phyloP scores from a whole-genome alignment of 2,888 invertebrate genomes.

The Amphimallon solstitiale region DNA sequence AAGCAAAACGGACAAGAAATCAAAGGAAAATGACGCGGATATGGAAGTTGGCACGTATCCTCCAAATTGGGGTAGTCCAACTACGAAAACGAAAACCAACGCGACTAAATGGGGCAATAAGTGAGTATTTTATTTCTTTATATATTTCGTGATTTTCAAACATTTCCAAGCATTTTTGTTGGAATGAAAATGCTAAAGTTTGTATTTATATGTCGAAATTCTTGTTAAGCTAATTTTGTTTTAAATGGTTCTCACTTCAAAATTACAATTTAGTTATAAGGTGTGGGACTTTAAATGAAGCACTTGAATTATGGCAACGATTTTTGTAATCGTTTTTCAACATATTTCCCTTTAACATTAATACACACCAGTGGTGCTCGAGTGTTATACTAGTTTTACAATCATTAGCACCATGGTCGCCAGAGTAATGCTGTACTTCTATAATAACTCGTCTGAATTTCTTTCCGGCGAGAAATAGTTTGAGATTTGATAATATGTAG shows the following conservation, averaged over 20 bases:
- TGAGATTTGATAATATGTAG: too few species aligned
- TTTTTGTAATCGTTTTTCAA: too few species aligned
- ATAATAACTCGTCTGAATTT: too few species aligned
- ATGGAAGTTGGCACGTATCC: conserved; percentile 60
- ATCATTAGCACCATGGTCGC: too few species aligned
- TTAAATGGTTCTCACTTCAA: neutral
- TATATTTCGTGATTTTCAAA: neutral
- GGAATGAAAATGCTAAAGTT: conserved; percentile 13
- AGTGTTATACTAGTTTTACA: too few species aligned
- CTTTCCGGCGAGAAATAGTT: too few species aligned
- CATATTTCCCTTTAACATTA: too few species aligned
- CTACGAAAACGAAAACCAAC: conserved; percentile 41
- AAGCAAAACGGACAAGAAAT: conserved; percentile 46
- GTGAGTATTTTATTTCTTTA: conserved; percentile 40
- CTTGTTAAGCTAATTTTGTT: conserved; percentile 1
- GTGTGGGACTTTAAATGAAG: too few species aligned
- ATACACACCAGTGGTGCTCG: too few species aligned
- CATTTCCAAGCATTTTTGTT: neutral
- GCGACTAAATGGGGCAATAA: conserved; percentile 42
- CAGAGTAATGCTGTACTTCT: too few species aligned
- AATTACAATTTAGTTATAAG: neutral
- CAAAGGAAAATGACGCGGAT: conserved; percentile 49
- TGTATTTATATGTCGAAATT: neutral
- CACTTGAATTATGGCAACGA: too few species aligned
- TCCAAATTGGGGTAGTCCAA: conserved; percentile 52